These are phyloP conservation scores for Chunga burmeisteri DNA, from an alignment of 2,113 vertebrate genomes.

Conservation along the genomic window DNA sequence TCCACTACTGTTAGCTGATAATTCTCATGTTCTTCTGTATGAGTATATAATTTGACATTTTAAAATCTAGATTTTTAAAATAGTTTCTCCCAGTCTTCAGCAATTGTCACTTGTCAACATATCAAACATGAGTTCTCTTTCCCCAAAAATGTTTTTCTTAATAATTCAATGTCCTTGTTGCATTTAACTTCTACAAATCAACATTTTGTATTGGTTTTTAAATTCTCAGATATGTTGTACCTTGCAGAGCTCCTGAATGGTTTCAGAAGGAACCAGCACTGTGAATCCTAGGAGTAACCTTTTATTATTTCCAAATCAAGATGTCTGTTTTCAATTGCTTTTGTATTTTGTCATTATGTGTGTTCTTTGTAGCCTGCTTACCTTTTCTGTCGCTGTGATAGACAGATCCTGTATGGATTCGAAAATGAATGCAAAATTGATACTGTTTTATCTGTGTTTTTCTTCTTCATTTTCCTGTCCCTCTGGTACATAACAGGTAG, in stretches of 20 bases:
- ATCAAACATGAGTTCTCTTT: neutral
- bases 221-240: neutral
- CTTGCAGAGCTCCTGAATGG: neutral
- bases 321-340: neutral
- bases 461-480: neutral
- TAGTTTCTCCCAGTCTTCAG: neutral
- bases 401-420: neutral
- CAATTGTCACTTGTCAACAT: neutral
- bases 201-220: neutral
- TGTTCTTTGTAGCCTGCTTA: neutral
- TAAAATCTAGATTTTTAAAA: neutral
- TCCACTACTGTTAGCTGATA: neutral
- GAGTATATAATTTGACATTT: neutral
- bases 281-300: neutral
- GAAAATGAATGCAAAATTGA: neutral
- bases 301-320: neutral
- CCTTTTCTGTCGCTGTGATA: neutral
- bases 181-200: neutral
- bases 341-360: neutral
- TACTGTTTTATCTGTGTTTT: neutral
- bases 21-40: neutral
- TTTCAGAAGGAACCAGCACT: conserved; percentile 14
- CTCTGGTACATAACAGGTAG: neutral
- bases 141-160: neutral
- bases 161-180: neutral